Conservation (phyloP, 1,140 invertebrate species). For the Ceratina calcarata region DNA sequence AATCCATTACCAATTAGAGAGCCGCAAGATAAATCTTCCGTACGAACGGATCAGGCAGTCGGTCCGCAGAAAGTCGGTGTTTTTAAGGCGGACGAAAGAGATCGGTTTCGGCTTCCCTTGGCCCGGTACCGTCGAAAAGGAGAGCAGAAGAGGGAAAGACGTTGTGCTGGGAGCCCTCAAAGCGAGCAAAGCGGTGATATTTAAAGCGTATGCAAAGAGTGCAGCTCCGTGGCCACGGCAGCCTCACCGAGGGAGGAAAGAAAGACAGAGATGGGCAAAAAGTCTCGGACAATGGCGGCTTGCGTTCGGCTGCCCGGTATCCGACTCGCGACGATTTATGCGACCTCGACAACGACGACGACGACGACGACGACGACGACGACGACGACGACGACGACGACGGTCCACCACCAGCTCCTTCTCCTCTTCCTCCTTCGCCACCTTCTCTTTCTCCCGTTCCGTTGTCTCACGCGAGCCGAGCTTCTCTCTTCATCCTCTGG, state of each 20-base stretch:
- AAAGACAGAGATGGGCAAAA: slow-evolving; percentile 58
- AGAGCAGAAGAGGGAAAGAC: slow-evolving; percentile 22
- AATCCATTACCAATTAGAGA: too few species aligned
- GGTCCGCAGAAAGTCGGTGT: slow-evolving; percentile 27
- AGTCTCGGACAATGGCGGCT: slow-evolving; percentile 74
- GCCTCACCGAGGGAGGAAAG: slow-evolving; percentile 30
- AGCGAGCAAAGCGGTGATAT: slow-evolving; percentile 69
- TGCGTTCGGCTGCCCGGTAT: slow-evolving; percentile 74
- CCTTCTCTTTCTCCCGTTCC: slow-evolving; percentile 39
- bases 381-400: slow-evolving; percentile 38
- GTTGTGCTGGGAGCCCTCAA: slow-evolving; percentile 54
- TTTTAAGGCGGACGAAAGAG: not conserved
- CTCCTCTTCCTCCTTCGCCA: slow-evolving; percentile 47
- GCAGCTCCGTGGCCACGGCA: slow-evolving; percentile 52
- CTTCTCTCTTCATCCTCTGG: not conserved
- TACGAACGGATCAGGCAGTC: not conserved
- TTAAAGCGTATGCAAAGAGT: slow-evolving; percentile 77
- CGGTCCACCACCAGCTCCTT: slow-evolving; percentile 46
- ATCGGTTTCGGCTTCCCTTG: slow-evolving; percentile 30
- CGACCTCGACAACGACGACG: slow-evolving; percentile 66
- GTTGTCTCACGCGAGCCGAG: slow-evolving; percentile 4
- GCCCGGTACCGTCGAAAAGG: slow-evolving; percentile 28
- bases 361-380: slow-evolving; percentile 38
- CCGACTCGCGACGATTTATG: slow-evolving; percentile 77
- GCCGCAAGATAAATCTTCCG: too few species aligned